Evolutionary conservation across 2,797 vertebrate genomes (phyloP), one percentile per base, ranked within the genome.

Genomic region (Channa striata): DNA sequence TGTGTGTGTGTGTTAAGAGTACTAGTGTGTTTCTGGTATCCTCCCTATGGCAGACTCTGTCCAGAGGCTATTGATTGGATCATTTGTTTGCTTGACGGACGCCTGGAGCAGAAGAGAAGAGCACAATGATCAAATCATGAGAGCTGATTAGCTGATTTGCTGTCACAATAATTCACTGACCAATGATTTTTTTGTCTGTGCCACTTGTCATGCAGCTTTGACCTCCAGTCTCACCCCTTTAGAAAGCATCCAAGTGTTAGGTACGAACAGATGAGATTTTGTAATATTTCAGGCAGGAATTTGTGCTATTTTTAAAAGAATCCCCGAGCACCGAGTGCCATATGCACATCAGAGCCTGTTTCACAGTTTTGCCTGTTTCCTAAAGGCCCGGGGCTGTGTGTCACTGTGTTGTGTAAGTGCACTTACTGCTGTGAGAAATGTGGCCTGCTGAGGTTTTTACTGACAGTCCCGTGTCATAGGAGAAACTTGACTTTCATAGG

Each of bases 11-110:
- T 68, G 52, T 76, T 40, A 14, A 44, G 81, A 58, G 80, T 88
- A 69, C 80, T 65, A 84, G 62, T 20, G 86, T 80, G 80, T 80
- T 77, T 74, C 63, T 85, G 75, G 85, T 84, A 60, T 74, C 85
- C 59, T 87, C 78, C 81, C 80, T 90, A 85, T 80, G 82, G 78
- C 84, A 81, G 84, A 84, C 61, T 81, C 79, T 79, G 80, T 87
- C 83, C 81, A 82, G 17, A 47, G 77, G 60, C 52, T 79, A 81
- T 85, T 89, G 86, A 91, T 85, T 68, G 86, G 63, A 89, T 19
- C 90, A 92, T 92, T 87, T 90, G 89, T 86, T 91, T 87, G 84
- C 84, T 83, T 77, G 75, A 82, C 66, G 76, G 81, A 76, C 84
- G 66, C 90, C 91, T 92, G 84, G 47, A 86, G 85, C n/a, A 83